Conservation (phyloP, 1,140 invertebrate genomes). For the Dendrolimus punctatus region DNA sequence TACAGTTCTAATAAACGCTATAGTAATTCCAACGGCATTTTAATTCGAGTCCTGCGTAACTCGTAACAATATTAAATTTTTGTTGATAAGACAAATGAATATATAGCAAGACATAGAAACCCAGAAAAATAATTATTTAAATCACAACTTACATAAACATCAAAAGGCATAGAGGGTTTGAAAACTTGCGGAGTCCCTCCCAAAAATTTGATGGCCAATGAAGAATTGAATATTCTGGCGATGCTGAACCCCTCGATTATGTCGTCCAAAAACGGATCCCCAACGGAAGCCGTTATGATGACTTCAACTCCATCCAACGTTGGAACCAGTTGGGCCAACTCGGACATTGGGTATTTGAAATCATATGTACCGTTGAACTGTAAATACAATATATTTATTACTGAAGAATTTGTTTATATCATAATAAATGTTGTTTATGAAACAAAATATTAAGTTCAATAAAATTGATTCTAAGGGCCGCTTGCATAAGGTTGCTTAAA, state of each 20-base stretch:
- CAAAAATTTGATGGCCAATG: slow-evolving; percentile 85
- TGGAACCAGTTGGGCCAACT: slow-evolving; percentile 79
- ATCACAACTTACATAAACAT: slow-evolving; percentile 78
- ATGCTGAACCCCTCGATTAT: slow-evolving; percentile 89
- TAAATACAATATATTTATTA: slow-evolving; percentile 16
- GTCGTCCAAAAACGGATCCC: slow-evolving; percentile 91
- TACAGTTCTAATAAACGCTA: too few relatives aligned
- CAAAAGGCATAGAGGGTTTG: slow-evolving; percentile 93
- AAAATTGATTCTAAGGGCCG: too few relatives aligned
- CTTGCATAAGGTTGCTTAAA: too few relatives aligned
- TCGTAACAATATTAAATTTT: too few relatives aligned
- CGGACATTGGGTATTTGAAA: slow-evolving; percentile 88
- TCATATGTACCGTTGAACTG: slow-evolving; percentile 91
- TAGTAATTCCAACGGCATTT: too few relatives aligned
- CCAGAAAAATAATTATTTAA: too few relatives aligned
- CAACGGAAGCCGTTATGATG: slow-evolving; percentile 89
- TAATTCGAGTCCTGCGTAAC: too few relatives aligned
- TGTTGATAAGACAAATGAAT: too few relatives aligned
- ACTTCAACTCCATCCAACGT: slow-evolving; percentile 86
- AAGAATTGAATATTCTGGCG: slow-evolving; percentile 90
- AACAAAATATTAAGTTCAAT: background rate
- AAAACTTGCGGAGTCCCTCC: slow-evolving; percentile 94
- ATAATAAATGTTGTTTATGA: too few relatives aligned
- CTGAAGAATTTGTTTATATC: background rate
- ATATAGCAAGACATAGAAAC: too few relatives aligned